Evolutionary conservation across 2,888 invertebrate genomes (phyloP).

Genomic region (Atethmia centrago): DNA sequence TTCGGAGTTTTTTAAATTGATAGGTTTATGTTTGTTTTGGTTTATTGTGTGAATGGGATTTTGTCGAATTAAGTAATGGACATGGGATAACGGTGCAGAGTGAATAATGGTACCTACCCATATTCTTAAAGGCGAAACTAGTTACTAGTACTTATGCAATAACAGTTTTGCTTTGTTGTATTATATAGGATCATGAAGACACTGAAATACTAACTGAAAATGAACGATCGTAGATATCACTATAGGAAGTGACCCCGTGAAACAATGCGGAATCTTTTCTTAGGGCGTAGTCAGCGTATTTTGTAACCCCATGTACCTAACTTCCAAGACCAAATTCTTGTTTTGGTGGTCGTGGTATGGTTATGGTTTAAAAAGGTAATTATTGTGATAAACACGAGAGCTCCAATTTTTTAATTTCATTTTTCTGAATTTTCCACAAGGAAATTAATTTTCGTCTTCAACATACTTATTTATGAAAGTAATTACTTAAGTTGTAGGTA

Average conservation of each 20-base stretch:
- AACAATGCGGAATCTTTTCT: background rate
- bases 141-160: background rate
- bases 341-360: background rate
- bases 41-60: constrained; percentile 30
- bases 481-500: background rate
- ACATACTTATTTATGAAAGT: background rate
- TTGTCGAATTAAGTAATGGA: constrained; percentile 23
- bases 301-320: background rate
- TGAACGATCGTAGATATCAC: background rate
- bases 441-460: background rate
- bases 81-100: background rate
- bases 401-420: background rate
- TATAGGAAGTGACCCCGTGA: background rate
- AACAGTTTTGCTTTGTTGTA: too few species aligned
- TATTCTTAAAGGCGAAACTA: background rate
- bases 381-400: background rate
- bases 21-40: constrained; percentile 53
- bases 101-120: background rate
- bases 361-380: background rate
- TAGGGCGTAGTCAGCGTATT: background rate
- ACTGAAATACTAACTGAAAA: background rate
- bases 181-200: background rate
- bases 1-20: constrained; percentile 54
- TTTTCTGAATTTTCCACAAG: too few species aligned
- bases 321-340: background rate